Evolutionary conservation across 2,888 invertebrate genomes (phyloP).

Genomic region (Julus scandinavius): DNA sequence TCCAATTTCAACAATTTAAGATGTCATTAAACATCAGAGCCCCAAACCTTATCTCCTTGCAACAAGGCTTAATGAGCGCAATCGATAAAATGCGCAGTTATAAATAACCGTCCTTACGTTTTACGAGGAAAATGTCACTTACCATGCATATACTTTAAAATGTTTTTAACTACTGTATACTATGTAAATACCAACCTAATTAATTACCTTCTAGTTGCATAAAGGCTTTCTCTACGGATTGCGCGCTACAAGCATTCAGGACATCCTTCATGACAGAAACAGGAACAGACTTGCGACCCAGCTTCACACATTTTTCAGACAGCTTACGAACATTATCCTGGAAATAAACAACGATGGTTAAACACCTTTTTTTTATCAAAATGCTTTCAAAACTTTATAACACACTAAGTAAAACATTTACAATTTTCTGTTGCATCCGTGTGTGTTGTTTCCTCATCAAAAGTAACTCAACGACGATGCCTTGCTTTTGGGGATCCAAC

Average conservation of each 20-base stretch:
- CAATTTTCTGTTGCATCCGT: slow-evolving; percentile 66
- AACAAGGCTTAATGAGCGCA: neutral
- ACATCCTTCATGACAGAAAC: slow-evolving; percentile 64
- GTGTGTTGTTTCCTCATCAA: slow-evolving; percentile 67
- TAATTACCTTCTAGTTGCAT: slow-evolving; percentile 61
- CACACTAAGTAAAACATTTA: slow-evolving; percentile 59
- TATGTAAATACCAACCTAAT: slow-evolving; percentile 52
- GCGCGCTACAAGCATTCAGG: slow-evolving; percentile 63
- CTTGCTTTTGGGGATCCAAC: slow-evolving; percentile 67
- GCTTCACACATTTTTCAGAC: slow-evolving; percentile 64
- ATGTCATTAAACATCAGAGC: neutral
- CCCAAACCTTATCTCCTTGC: neutral
- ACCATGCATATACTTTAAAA: neutral
- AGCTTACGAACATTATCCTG: slow-evolving; percentile 63
- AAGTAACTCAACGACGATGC: slow-evolving; percentile 67
- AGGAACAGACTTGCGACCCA: slow-evolving; percentile 64
- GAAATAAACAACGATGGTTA: neutral
- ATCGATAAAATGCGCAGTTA: neutral
- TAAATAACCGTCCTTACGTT: neutral
- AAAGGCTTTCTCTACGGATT: slow-evolving; percentile 63
- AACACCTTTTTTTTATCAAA: neutral
- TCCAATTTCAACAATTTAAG: neutral
- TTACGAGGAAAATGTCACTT: neutral
- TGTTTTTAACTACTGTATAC: neutral
- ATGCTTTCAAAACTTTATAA: neutral